Percentiles rank a stretch among this genome's conserved stretches.
Conservation (phyloP, 1,140 invertebrate species). For the Diabrotica undecimpunctata region DNA sequence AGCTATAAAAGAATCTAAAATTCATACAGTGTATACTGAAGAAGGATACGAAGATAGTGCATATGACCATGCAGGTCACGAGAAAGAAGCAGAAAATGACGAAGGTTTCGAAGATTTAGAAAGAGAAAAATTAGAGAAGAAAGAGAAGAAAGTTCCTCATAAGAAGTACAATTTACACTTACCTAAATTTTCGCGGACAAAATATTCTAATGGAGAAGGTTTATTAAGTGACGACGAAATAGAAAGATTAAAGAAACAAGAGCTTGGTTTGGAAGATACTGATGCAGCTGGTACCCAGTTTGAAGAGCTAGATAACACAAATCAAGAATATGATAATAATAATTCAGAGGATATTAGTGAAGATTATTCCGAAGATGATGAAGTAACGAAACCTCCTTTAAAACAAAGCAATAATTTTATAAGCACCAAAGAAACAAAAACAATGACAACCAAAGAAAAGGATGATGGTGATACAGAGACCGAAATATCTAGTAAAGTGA, state of each 20-base stretch:
- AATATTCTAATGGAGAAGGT: constrained; percentile 8
- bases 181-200: constrained; percentile 4
- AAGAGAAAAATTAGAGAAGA: constrained; percentile 22
- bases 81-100: constrained; percentile 59
- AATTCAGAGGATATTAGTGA: too few relatives aligned
- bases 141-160: constrained; percentile 18
- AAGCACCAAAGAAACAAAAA: constrained; percentile 50
- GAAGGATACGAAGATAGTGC: constrained; percentile 74
- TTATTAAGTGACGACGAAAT: constrained; percentile 9
- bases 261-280: constrained; percentile 8
- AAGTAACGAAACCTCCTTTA: constrained; percentile 8
- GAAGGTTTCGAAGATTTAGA: constrained; percentile 43
- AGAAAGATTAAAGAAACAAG: constrained; percentile 14
- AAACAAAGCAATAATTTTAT: constrained; percentile 31
- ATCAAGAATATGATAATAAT: too few relatives aligned
- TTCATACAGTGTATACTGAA: constrained; percentile 70
- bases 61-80: constrained; percentile 71
- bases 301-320: background rate
- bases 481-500: constrained; percentile 38
- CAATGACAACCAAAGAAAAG: constrained; percentile 42
- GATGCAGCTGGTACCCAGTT: constrained; percentile 14
- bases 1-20: constrained; percentile 66
- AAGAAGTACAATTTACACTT: constrained; percentile 19
- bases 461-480: constrained; percentile 35
- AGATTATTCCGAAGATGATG: constrained; percentile 1